These are phyloP conservation scores for Canis aureus DNA, from an alignment of 2,113 vertebrate species.

Conservation along the genomic window DNA sequence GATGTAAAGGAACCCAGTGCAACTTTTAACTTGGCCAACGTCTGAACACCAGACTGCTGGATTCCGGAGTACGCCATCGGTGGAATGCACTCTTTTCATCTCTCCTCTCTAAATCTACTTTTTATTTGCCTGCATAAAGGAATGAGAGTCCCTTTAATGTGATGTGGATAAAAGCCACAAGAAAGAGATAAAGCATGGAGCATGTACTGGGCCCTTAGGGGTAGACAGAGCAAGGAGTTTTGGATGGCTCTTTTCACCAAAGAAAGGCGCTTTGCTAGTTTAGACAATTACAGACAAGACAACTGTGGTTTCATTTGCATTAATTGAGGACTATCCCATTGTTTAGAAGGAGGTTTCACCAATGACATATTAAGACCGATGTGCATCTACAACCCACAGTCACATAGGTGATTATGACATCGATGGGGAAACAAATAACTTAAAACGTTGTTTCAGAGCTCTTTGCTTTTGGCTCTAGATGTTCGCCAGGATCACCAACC, in stretches of 20 bases:
- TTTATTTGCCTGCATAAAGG: slow-evolving; percentile 79
- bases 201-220: slow-evolving; percentile 54
- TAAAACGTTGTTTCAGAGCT: not conserved
- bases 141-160: slow-evolving; percentile 77
- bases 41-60: slow-evolving; percentile 61
- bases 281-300: slow-evolving; percentile 80
- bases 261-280: slow-evolving; percentile 72
- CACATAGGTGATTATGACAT: slow-evolving; percentile 37
- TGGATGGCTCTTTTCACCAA: slow-evolving; percentile 51
- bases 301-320: slow-evolving; percentile 74
- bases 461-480: not conserved
- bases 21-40: slow-evolving; percentile 68
- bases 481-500: not conserved
- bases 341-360: slow-evolving; percentile 46
- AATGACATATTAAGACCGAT: slow-evolving; percentile 61
- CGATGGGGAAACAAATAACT: not conserved
- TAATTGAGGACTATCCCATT: slow-evolving; percentile 61
- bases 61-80: slow-evolving; percentile 39
- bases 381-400: slow-evolving; percentile 54
- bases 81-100: slow-evolving; percentile 67
- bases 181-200: slow-evolving; percentile 71
- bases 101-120: slow-evolving; percentile 75
- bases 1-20: slow-evolving; percentile 51
- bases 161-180: slow-evolving; percentile 77
- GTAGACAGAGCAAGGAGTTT: slow-evolving; percentile 14